These are phyloP conservation scores for Phataginus tricuspis DNA, from an alignment of 2,797 vertebrate genomes.

Conservation along the genomic window DNA sequence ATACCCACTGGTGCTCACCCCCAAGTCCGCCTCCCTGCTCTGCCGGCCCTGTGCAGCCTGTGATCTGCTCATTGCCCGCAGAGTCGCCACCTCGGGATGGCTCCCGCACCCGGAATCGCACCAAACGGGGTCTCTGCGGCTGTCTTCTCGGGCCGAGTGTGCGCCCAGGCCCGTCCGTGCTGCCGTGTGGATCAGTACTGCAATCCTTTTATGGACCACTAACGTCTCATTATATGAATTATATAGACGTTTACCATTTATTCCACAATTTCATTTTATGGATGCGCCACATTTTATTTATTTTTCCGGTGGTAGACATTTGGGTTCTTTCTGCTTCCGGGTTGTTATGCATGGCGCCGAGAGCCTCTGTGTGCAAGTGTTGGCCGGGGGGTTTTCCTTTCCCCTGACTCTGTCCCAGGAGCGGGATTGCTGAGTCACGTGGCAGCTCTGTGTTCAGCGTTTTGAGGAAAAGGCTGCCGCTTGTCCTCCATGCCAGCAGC, in stretches of 20 bases:
- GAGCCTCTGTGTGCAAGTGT: neutral
- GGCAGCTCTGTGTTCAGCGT: neutral
- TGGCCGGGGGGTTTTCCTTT: no score
- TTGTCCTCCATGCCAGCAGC: accelerated
- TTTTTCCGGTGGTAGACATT: accelerated
- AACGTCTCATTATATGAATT: accelerated
- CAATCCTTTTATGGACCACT: accelerated
- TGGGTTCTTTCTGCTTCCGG: neutral
- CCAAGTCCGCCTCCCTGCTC: neutral
- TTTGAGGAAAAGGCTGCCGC: neutral
- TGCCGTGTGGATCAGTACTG: accelerated
- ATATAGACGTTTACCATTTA: no score
- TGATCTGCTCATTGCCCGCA: accelerated
- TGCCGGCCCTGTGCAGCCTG: accelerated
- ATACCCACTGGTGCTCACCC: neutral
- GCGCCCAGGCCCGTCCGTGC: no score
- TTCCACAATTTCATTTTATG: accelerated
- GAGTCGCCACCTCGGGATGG: neutral
- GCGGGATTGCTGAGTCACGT: neutral
- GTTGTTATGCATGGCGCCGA: neutral
- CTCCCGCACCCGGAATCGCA: accelerated
- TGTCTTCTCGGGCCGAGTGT: neutral
- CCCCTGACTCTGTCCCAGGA: neutral
- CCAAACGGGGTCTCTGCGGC: neutral
- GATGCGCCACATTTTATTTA: accelerated